Conservation (phyloP, 2,888 invertebrate species). For the Aporophyla lueneburgensis region DNA sequence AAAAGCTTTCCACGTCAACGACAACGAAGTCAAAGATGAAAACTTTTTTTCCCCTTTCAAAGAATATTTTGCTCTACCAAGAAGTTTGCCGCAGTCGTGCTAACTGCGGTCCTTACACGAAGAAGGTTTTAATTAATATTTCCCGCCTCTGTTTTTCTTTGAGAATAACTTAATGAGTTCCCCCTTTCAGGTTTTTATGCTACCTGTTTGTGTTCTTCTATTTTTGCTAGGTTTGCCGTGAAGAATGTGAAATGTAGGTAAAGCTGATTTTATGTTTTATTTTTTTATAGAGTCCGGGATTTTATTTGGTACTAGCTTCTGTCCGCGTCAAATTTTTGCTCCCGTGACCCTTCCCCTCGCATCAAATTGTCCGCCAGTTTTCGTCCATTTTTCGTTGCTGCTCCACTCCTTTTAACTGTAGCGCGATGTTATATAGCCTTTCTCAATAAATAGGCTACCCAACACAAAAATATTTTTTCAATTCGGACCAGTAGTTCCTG, state of each 20-base stretch:
- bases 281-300: background rate
- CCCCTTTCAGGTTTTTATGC: conserved; percentile 35
- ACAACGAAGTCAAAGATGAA: conserved; percentile 21
- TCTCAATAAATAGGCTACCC: too few species aligned
- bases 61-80: conserved; percentile 50
- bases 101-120: conserved; percentile 43
- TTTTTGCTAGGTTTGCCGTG: conserved; percentile 11
- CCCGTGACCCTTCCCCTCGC: too few species aligned
- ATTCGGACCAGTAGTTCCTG: too few species aligned
- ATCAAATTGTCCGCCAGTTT: too few species aligned
- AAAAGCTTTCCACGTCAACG: conserved; percentile 35
- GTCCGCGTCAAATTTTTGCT: too few species aligned
- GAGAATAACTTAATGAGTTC: conserved; percentile 59
- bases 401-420: too few species aligned
- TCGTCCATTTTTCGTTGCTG: too few species aligned
- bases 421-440: too few species aligned
- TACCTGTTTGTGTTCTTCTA: conserved; percentile 34
- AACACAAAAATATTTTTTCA: too few species aligned
- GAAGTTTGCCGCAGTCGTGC: conserved; percentile 42
- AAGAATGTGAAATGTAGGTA: background rate
- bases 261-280: background rate
- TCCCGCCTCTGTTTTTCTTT: conserved; percentile 56
- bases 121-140: conserved; percentile 65
- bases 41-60: conserved; percentile 24
- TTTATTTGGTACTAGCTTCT: conserved; percentile 5